A percentile compares a stretch with the other conserved stretches of the same genome.
phyloP scores from a whole-genome alignment of 2,113 vertebrate genomes.

The Megaleporinus macrocephalus region DNA sequence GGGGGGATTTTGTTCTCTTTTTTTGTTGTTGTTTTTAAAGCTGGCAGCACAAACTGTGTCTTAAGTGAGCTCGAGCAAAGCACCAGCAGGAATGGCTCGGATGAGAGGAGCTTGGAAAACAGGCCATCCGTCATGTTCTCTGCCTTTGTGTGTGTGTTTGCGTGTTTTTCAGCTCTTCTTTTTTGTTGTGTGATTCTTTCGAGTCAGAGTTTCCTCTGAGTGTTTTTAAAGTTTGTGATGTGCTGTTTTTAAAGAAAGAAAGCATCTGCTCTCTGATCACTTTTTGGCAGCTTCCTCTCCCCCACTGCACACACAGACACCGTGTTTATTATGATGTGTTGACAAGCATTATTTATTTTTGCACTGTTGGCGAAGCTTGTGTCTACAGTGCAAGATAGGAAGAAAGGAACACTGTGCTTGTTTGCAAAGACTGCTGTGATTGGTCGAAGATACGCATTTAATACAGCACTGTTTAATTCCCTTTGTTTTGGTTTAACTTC shows the following conservation, averaged over 20 bases:
- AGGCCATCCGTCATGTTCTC: not conserved
- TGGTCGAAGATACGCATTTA: not conserved
- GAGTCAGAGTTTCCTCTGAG: conserved; percentile 13
- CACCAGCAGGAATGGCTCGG: conserved; percentile 25
- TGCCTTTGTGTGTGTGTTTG: not conserved
- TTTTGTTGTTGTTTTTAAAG: not conserved
- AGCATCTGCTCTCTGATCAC: not conserved
- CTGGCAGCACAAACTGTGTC: conserved; percentile 53
- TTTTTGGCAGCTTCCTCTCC: conserved; percentile 12
- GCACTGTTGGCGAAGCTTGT: not conserved
- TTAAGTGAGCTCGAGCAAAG: conserved; percentile 38
- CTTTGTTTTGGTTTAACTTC: not conserved
- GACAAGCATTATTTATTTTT: conserved; percentile 48
- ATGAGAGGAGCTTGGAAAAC: conserved; percentile 14
- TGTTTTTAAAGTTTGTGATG: not conserved
- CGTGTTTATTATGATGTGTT: not conserved
- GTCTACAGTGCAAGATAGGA: conserved; percentile 2
- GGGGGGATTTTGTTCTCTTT: not conserved
- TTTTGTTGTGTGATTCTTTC: conserved; percentile 20
- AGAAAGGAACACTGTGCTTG: not conserved
- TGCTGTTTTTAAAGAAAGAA: conserved; percentile 1
- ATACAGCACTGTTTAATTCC: not conserved
- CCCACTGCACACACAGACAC: conserved; percentile 37
- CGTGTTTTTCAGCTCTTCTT: conserved; percentile 56
- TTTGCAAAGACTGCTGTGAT: not conserved